Base-by-base conservation (phyloP, 2,113 vertebrate species). In the Alectura lathami region DNA sequence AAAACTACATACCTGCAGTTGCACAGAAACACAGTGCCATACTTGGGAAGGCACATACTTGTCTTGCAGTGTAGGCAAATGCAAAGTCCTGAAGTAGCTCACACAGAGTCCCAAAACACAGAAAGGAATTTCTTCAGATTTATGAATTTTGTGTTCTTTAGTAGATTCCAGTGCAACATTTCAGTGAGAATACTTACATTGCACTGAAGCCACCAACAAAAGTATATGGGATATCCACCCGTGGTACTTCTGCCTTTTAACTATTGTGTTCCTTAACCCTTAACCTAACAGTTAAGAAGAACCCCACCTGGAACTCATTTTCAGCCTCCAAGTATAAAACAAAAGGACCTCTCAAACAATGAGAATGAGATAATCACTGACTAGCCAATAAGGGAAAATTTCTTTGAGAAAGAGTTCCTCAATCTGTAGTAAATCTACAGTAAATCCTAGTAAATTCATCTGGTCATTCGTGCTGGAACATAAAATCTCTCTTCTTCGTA, bases 51-150 rank as follows among this genome's bases (percentile, higher is more conserved):
- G 6, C 42, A 62, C 16, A 53, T 7, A 7, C 7, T 27, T 9
- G 30, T 53, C 40, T 26, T 53, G 76, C 45, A 48, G 21, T 22
- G 23, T 24, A 45, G 26, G 40, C 12, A 43, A 13, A 56, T 3
- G 8, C 15, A 53, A 34, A 38, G 32, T 59, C 34, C 26, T 1
- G 0, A 3, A 5, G 54, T 17, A 86, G 63, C 40, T 47, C 23
- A 60, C 40, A 48, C 18, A 34, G 18, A 64, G 42, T 3, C 24
- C n/a, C 12, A 32, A 66, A 53, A 32, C 48, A 57, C 12, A 59
- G 43, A 53, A 60, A 62, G 60, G 23, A 26, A 38, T 15, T 60
- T 18, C 8, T 67, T 79, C 27, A 6, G 30, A 9, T 68, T 40
- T 51, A 34, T 4, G 14, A 45, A 5, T 24, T 38, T 18, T 56